phyloP scores from a whole-genome alignment of 37 sponge, comb jelly and placozoan species.

The Ianthella basta region DNA sequence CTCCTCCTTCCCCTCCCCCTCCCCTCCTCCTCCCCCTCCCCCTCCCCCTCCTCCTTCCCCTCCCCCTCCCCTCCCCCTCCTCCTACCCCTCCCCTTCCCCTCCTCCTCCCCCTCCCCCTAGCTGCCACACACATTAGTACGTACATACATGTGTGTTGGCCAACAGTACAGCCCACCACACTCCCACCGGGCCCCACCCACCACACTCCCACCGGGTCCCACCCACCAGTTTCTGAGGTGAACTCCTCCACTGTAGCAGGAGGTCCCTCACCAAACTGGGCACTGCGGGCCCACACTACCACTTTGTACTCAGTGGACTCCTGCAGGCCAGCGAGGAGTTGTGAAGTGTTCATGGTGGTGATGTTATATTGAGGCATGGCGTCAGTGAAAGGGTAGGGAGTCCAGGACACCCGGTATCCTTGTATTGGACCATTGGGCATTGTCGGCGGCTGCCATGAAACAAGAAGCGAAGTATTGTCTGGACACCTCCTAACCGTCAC shows the following conservation, averaged over 20 bases:
- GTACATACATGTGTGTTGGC: neutral
- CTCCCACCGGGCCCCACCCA: neutral
- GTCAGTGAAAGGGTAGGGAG: neutral
- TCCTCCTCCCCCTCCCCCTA: neutral
- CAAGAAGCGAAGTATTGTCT: neutral
- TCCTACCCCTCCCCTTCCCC: too few relatives aligned
- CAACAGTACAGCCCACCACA: neutral
- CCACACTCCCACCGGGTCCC: neutral
- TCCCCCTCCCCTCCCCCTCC: neutral
- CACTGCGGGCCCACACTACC: neutral
- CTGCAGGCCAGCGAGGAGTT: neutral
- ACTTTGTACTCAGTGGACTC: neutral
- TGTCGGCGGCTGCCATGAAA: conserved; percentile 48
- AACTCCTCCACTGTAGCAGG: neutral
- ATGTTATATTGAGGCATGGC: too few relatives aligned
- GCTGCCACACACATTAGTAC: neutral
- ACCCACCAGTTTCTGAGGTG: neutral
- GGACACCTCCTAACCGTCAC: neutral
- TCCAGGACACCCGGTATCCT: conserved; percentile 35
- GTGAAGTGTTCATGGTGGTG: neutral
- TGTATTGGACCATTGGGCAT: conserved; percentile 55
- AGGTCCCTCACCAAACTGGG: neutral
- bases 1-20: neutral
- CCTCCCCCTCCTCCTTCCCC: neutral
- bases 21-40: neutral